Conservation (phyloP, 2,113 vertebrate genomes). For the Grallaria varia region DNA sequence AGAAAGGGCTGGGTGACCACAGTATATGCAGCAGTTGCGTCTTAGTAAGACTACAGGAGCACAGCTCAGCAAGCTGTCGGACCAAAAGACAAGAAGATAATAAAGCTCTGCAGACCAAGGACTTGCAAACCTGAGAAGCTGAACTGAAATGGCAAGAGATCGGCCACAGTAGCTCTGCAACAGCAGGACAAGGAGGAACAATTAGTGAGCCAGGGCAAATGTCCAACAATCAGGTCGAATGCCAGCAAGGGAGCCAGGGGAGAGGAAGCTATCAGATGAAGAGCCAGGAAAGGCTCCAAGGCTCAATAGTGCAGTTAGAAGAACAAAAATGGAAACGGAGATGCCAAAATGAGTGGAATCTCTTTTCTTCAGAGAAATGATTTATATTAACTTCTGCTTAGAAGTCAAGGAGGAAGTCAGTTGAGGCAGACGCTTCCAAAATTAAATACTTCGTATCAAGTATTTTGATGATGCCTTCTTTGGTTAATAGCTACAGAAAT, state of each 20-base stretch:
- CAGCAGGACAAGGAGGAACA: not conserved
- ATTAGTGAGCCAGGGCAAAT: constrained; percentile 7
- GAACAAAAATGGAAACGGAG: constrained; percentile 5
- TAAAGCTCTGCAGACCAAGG: not conserved
- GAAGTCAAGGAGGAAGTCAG: not conserved
- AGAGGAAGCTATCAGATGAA: constrained; percentile 39
- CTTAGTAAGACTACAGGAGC: not conserved
- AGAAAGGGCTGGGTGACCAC: not conserved
- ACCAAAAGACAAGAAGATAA: not conserved
- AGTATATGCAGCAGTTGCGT: accelerated
- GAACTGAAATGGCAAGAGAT: not conserved
- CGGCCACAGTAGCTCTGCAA: accelerated
- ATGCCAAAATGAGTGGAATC: constrained; percentile 16
- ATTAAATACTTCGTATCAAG: not conserved
- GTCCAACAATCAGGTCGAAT: not conserved
- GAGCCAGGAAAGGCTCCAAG: constrained; percentile 37
- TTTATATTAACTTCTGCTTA: not conserved
- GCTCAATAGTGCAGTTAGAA: not conserved
- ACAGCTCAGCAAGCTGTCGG: not conserved
- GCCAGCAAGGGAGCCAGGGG: not conserved
- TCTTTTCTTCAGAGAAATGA: not conserved
- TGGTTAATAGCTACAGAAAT: not conserved
- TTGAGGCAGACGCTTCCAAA: constrained; percentile 6
- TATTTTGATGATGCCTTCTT: not conserved
- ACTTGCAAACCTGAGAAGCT: not conserved